phyloP scores from a whole-genome alignment of 2,113 vertebrate species.

The Leiothrix lutea region DNA sequence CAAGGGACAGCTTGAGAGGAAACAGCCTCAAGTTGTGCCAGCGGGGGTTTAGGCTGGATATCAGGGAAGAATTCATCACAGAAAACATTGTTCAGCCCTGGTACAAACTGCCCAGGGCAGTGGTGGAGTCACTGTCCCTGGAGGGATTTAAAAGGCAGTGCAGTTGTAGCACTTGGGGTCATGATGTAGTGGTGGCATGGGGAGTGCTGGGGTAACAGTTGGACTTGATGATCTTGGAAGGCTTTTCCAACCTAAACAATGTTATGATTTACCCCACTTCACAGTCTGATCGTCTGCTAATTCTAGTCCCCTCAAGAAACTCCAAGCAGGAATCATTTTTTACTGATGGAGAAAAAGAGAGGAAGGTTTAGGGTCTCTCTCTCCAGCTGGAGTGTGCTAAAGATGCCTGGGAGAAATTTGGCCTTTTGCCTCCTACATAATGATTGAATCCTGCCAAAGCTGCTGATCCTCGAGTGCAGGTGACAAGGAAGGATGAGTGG shows the following conservation, averaged over 20 bases:
- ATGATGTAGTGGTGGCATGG: neutral
- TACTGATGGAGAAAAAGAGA: neutral
- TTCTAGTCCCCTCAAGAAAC: neutral
- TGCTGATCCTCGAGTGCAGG: neutral
- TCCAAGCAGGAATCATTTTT: neutral
- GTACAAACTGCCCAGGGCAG: neutral
- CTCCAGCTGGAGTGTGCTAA: neutral
- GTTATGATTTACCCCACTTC: neutral
- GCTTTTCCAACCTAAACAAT: neutral
- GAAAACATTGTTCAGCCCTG: neutral
- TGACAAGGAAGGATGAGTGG: neutral
- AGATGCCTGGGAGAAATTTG: neutral
- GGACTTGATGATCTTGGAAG: neutral
- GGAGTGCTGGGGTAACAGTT: neutral
- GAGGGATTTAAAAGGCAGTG: neutral
- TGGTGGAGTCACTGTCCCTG: neutral
- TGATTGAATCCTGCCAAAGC: neutral
- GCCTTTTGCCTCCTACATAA: neutral
- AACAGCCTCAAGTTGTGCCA: neutral
- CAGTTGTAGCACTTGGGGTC: neutral
- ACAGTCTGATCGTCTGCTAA: neutral
- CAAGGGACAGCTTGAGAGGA: neutral
- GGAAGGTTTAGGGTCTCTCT: neutral
- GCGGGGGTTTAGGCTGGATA: neutral
- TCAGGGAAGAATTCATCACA: rapidly evolving